These are phyloP conservation scores for Oreochromis niloticus DNA, from an alignment of 2,113 vertebrate genomes.

Conservation along the genomic window DNA sequence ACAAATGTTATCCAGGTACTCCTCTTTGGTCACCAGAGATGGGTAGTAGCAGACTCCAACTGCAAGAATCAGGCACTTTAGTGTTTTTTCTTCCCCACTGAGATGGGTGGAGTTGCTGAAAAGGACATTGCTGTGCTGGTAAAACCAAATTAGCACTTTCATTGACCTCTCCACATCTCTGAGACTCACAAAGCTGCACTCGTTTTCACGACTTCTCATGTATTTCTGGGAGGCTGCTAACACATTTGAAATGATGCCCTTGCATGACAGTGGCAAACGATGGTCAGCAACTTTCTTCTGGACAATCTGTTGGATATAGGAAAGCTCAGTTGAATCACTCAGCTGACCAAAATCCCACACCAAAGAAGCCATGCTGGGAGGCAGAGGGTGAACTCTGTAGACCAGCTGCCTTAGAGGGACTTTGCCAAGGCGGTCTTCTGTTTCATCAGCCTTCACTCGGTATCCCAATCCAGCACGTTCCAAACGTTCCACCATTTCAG, in stretches of 20 bases:
- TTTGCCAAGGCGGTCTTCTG: slow-evolving; percentile 71
- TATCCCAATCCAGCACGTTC: slow-evolving; percentile 77
- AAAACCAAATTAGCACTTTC: slow-evolving; percentile 74
- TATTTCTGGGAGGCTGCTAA: slow-evolving; percentile 71
- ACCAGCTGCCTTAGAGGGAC: slow-evolving; percentile 76
- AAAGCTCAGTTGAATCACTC: slow-evolving; percentile 67
- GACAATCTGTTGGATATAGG: slow-evolving; percentile 76
- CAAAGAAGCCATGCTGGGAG: slow-evolving; percentile 75
- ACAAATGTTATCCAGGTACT: slow-evolving; percentile 60
- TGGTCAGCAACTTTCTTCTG: slow-evolving; percentile 48
- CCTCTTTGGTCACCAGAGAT: slow-evolving; percentile 60
- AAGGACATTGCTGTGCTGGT: slow-evolving; percentile 46
- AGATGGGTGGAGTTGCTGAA: background rate
- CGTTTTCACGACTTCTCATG: slow-evolving; percentile 62
- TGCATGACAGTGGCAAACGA: slow-evolving; percentile 25
- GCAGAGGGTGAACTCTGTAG: slow-evolving; percentile 76
- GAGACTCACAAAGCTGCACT: slow-evolving; percentile 79
- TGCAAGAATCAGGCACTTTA: slow-evolving; percentile 69
- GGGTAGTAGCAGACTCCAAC: slow-evolving; percentile 76
- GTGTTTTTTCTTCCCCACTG: background rate
- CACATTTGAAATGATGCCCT: slow-evolving; percentile 53
- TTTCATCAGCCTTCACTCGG: slow-evolving; percentile 71
- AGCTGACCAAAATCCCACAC: slow-evolving; percentile 81
- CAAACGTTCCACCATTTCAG: slow-evolving; percentile 68
- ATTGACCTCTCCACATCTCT: slow-evolving; percentile 77